phyloP scores from a whole-genome alignment of 2,113 vertebrate genomes.

The Osmerus mordax region DNA sequence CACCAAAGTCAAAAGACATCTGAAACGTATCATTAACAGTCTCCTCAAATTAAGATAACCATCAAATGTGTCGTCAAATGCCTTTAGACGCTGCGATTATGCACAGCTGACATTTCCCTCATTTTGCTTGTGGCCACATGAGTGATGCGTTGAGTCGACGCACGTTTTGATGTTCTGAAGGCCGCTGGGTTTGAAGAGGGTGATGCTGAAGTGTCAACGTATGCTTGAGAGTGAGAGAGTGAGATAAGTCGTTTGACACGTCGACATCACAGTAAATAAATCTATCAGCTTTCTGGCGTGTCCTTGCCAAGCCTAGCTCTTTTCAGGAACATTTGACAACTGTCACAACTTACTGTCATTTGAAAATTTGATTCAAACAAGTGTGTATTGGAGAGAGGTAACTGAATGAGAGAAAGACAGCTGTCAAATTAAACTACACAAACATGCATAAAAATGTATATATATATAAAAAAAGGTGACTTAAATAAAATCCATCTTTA shows the following conservation, averaged over 20 bases:
- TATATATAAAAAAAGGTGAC: not conserved
- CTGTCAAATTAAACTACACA: not conserved
- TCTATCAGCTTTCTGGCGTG: conserved; percentile 67
- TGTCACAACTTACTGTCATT: conserved; percentile 69
- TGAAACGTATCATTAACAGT: conserved; percentile 62
- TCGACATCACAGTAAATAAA: conserved; percentile 69
- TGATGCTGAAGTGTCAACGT: conserved; percentile 74
- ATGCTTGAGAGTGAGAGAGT: conserved; percentile 53
- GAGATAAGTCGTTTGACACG: conserved; percentile 75
- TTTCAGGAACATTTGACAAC: conserved; percentile 70
- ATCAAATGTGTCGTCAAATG: conserved; percentile 68
- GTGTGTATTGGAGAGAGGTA: not conserved
- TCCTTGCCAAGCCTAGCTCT: conserved; percentile 50
- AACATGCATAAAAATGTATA: not conserved
- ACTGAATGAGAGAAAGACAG: not conserved
- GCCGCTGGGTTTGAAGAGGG: conserved; percentile 67
- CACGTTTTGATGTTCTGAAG: conserved; percentile 63
- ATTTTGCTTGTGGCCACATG: conserved; percentile 71
- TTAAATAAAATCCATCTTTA: too few relatives aligned
- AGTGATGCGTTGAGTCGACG: conserved; percentile 67
- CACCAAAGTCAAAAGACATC: conserved; percentile 31
- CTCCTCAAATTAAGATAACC: conserved; percentile 71
- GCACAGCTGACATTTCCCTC: conserved; percentile 72
- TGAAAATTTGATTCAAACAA: conserved; percentile 38
- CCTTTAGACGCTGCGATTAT: conserved; percentile 64